Evolutionary conservation across 2,888 invertebrate genomes (phyloP), one percentile per base, ranked within the genome.

Genomic region (Synanthedon formicaeformis): DNA sequence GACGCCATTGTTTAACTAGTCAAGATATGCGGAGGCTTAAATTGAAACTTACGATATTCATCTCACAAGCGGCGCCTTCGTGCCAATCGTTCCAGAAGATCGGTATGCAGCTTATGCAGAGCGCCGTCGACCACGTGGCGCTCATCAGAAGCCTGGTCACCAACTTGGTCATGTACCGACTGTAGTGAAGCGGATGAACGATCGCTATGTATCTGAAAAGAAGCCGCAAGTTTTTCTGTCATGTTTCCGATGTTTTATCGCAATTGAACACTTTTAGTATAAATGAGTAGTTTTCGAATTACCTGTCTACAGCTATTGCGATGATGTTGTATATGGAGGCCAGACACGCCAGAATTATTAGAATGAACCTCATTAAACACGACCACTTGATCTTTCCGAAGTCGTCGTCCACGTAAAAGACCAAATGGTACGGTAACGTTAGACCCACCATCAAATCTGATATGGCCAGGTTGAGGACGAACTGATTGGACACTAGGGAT

Each of bases 51-150:
- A 93, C 90, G 71, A 91, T 88, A 61, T 92, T 91, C 73, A 94
- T 89, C 71, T 93, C 92, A 70, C 94, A 94, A 48, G 85, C 74
- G 54, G 83, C 69, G 11, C 89, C 89, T 8, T 85, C 85, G 23
- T 88, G 82, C 91, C 92, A 95, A 60, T 91, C 90, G 77, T 95
- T 94, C 94, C 94, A 94, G 75, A 93, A 92, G 58, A 93, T 86
- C 1, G 94, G 93, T 54, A 93, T 89, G 54, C 90, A 89, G 58
- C 93, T 91, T 58, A 94, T 84, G 57, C 89, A 80, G 27, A 92
- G 84, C 1, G 94, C 92, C 51, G 89, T 75, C 2, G 90, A 75
- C 94, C 94, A 94, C 40, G 91, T 92, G 55, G 89, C 72, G 50
- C 89, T 80, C 73, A 94, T 91, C 52, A 93, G 88, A 52, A 89